A percentile compares a stretch with the other conserved stretches of the same genome.
These are phyloP conservation scores for Porites lobata DNA, from an alignment of 92 coral and sea anemone genomes.

Conservation along the genomic window DNA sequence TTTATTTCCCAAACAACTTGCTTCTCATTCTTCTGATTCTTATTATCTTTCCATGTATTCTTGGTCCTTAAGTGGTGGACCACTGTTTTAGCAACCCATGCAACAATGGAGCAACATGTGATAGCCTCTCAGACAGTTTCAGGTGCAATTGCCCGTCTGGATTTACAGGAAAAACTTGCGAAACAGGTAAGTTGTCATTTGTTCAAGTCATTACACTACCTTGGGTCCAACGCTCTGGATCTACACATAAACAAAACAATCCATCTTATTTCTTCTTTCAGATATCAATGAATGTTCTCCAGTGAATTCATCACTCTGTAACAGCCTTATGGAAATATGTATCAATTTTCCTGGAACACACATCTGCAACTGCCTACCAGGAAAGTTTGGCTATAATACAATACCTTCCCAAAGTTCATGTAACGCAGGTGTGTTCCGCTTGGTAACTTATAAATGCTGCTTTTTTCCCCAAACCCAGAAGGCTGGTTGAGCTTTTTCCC, in stretches of 20 bases:
- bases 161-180: slow-evolving; percentile 23
- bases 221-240: too few relatives aligned
- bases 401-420: neutral
- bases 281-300: slow-evolving; percentile 17
- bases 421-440: neutral
- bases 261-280: neutral
- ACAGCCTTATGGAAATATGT: neutral
- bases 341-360: slow-evolving; percentile 13
- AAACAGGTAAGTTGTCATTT: neutral
- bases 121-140: neutral
- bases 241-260: too few relatives aligned
- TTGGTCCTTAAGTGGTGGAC: neutral
- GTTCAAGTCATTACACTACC: neutral
- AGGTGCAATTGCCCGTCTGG: slow-evolving; percentile 4
- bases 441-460: too few relatives aligned
- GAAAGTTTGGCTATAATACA: slow-evolving; percentile 1
- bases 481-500: too few relatives aligned
- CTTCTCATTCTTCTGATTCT: too few relatives aligned
- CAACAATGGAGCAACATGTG: neutral
- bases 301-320: slow-evolving; percentile 1
- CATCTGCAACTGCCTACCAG: slow-evolving; percentile 36
- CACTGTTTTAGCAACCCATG: slow-evolving; percentile 20
- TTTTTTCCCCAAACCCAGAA: too few relatives aligned
- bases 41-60: neutral
- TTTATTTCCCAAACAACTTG: too few relatives aligned